phyloP scores from a whole-genome alignment of 1,140 invertebrate genomes.

The Trypoxylus dichotomus region DNA sequence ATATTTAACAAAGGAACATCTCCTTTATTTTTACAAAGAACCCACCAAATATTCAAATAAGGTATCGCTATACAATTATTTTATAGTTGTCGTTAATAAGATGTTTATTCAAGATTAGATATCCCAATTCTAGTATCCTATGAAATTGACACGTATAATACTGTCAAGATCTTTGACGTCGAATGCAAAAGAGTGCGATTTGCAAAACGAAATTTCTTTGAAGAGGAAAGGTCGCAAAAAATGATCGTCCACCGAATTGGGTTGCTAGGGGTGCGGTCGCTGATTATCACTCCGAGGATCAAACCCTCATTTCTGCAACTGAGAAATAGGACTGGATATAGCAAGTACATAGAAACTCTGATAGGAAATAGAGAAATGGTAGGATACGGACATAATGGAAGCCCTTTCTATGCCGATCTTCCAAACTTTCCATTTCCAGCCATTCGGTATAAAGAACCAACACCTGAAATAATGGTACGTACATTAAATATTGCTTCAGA shows the following conservation, averaged over 20 bases:
- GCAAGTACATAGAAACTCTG: constrained; percentile 28
- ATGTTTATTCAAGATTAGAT: too few species aligned
- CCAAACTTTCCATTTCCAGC: constrained; percentile 69
- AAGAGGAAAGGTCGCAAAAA: neutral
- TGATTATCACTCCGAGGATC: neutral
- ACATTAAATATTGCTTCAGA: too few species aligned
- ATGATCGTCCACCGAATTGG: neutral
- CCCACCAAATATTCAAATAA: too few species aligned
- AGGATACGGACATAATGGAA: constrained; percentile 69
- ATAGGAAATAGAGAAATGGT: constrained; percentile 74
- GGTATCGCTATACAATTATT: too few species aligned
- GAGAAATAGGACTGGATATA: neutral
- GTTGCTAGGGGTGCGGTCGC: constrained; percentile 1
- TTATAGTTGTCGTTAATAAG: too few species aligned
- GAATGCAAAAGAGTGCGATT: neutral
- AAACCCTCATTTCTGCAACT: neutral
- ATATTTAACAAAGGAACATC: too few species aligned
- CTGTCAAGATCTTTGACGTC: neutral
- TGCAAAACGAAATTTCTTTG: neutral
- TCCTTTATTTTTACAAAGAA: too few species aligned
- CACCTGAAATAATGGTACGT: constrained; percentile 61
- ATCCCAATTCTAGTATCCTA: neutral
- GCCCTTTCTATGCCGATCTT: constrained; percentile 65
- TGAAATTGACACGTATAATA: neutral
- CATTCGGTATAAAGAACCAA: constrained; percentile 69